Conservation (phyloP, 1,140 invertebrate species). For the Lordiphosa collinella region DNA sequence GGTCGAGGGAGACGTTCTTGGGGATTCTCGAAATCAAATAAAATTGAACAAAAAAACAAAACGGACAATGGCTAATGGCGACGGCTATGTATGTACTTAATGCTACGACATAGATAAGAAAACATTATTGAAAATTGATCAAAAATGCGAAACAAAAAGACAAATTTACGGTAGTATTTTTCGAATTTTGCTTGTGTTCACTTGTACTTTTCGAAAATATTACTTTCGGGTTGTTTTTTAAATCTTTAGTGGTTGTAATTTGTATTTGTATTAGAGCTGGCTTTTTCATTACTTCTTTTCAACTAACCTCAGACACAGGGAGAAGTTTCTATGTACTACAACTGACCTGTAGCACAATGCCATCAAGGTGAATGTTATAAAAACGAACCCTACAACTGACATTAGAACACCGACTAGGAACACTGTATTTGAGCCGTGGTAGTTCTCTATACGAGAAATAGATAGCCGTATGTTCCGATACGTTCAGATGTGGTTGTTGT, state of each 20-base stretch:
- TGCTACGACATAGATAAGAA: constrained; percentile 44
- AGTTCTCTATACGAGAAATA: constrained; percentile 86
- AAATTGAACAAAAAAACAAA: constrained; percentile 26
- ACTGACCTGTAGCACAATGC: constrained; percentile 99
- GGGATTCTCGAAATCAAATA: constrained; percentile 3
- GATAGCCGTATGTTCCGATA: constrained; percentile 58
- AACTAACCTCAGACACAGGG: constrained; percentile 97
- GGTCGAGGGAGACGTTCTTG: constrained; percentile 5
- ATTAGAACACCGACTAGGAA: constrained; percentile 98
- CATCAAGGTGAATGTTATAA: constrained; percentile 98
- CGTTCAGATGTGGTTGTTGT: constrained; percentile 15
- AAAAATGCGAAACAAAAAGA: constrained; percentile 54
- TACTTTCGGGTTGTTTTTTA: constrained; percentile 24
- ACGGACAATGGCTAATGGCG: constrained; percentile 30
- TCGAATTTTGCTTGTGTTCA: constrained; percentile 53
- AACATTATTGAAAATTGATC: constrained; percentile 35
- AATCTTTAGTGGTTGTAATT: constrained; percentile 67
- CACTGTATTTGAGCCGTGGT: constrained; percentile 96
- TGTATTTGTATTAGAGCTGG: constrained; percentile 81
- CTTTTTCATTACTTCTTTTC: constrained; percentile 82
- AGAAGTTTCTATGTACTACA: constrained; percentile 98
- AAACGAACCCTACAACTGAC: constrained; percentile 98
- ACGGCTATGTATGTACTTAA: constrained; percentile 21
- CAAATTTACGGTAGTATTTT: constrained; percentile 56
- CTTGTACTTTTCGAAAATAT: constrained; percentile 30